phyloP scores from a whole-genome alignment of 2,113 vertebrate genomes.

The Pantherophis guttatus region DNA sequence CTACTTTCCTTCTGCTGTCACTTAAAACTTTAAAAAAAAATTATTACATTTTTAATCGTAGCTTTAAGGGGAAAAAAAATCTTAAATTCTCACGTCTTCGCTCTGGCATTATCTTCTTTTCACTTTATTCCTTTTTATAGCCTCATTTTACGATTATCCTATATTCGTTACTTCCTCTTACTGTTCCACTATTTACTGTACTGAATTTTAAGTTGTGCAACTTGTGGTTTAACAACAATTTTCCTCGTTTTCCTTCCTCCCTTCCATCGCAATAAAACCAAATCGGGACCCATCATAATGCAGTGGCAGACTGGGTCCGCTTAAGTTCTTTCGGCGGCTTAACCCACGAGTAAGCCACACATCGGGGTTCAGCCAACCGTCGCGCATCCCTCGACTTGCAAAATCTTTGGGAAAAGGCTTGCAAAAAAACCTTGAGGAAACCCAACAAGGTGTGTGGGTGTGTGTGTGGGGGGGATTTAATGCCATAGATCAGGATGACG shows the following conservation, averaged over 20 bases:
- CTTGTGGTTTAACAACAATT: background rate
- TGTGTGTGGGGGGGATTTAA: background rate
- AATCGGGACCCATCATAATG: background rate
- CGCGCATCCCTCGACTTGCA: background rate
- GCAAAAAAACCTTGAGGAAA: background rate
- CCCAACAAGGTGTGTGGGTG: background rate
- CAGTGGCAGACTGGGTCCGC: background rate
- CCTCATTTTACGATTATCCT: background rate
- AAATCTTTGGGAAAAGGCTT: background rate
- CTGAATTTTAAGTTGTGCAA: background rate
- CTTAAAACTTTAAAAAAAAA: background rate
- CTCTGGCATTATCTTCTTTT: background rate
- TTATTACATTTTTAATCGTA: background rate
- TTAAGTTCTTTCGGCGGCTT: background rate
- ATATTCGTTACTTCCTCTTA: background rate
- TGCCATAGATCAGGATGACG: background rate
- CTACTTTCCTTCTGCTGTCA: background rate
- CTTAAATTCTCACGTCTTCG: background rate
- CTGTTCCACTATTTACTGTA: background rate
- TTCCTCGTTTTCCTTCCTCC: background rate
- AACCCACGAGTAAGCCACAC: background rate
- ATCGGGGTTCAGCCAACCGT: background rate
- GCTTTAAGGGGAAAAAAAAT: rapidly evolving
- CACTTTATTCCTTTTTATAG: background rate
- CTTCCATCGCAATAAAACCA: background rate